Base-by-base conservation (phyloP, 2,113 vertebrate genomes). In the Cinclus mexicanus region DNA sequence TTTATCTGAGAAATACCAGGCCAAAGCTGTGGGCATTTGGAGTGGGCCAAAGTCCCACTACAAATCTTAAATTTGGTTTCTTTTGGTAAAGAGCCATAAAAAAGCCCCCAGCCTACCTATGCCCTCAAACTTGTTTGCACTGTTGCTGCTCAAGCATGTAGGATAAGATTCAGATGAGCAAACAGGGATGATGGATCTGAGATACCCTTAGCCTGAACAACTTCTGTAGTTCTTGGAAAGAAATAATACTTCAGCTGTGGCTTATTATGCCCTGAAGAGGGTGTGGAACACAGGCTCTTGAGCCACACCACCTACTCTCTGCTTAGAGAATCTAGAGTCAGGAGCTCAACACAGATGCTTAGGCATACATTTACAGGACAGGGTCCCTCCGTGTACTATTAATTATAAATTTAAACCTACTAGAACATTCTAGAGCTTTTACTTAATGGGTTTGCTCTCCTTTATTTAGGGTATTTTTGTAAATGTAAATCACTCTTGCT, bases 401-500 rank as follows among this genome's bases (percentile, higher is more conserved):
- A 52, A 26, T 71, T 63, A 47, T 52, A 71, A 63, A 55, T 49
- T 31, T 44, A 76, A 49, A 52, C 10, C 3, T 1, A 29, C 55
- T 56, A 17, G 23, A n/a, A 31, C 22, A 19, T 82, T 83, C 9
- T 79, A 77, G 24, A 69, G 23, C 4, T 76, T 90, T 85, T 75
- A 33, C 16, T 57, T 82, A 13, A 14, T 53, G 22, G 2, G 14
- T 94, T 90, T 89, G 0, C 7, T 56, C 17, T 49, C 14, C 39
- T 90, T 59, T 79, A 26, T 47, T 83, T 76, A 39, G 25, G 13
- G 9, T 14, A 22, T 41, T 68, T 79, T 78, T 79, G 24, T 39
- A 56, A 76, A 24, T 47, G 63, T 15, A 52, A 59, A 56, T 49
- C 8, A 12, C 35, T 61, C 9, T 46, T 0, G 0, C 65, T 76